Evolutionary conservation across 2,113 vertebrate species (phyloP).

Genomic region (Urocolius indicus): DNA sequence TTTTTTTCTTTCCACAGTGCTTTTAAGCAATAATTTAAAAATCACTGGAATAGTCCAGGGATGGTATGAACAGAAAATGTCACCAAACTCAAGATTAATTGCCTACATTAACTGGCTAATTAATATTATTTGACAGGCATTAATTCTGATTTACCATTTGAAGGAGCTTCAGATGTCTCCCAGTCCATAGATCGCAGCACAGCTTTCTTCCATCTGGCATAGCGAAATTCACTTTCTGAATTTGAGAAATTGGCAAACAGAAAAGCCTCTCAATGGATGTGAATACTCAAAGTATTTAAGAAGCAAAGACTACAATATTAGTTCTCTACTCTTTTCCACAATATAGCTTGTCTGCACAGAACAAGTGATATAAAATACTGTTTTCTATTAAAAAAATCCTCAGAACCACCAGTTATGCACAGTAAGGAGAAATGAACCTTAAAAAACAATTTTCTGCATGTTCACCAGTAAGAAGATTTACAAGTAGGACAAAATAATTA

Average conservation of each 20-base stretch:
- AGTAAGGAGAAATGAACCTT: not conserved
- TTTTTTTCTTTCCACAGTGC: not conserved
- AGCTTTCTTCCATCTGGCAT: constrained; percentile 95
- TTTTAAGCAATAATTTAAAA: not conserved
- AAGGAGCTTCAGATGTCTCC: constrained; percentile 83
- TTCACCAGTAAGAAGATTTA: not conserved
- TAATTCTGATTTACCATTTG: constrained; percentile 70
- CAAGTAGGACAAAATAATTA: not conserved
- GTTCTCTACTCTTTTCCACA: not conserved
- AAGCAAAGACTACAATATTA: not conserved
- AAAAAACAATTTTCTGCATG: not conserved
- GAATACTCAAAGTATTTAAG: not conserved
- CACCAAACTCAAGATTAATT: not conserved
- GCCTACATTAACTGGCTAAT: not conserved
- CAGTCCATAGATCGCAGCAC: constrained; percentile 94
- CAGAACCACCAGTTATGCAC: not conserved
- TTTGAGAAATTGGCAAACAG: not conserved
- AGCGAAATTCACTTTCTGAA: constrained; percentile 94
- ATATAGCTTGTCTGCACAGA: not conserved
- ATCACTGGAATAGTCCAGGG: not conserved
- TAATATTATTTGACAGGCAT: not conserved
- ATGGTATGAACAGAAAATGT: not conserved
- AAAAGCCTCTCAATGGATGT: not conserved
- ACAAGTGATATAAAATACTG: not conserved
- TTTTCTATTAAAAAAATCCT: not conserved